A percentile compares a stretch with the other conserved stretches of the same genome.
These are phyloP conservation scores for Columbina picui DNA, from an alignment of 2,113 vertebrate genomes.

Conservation along the genomic window DNA sequence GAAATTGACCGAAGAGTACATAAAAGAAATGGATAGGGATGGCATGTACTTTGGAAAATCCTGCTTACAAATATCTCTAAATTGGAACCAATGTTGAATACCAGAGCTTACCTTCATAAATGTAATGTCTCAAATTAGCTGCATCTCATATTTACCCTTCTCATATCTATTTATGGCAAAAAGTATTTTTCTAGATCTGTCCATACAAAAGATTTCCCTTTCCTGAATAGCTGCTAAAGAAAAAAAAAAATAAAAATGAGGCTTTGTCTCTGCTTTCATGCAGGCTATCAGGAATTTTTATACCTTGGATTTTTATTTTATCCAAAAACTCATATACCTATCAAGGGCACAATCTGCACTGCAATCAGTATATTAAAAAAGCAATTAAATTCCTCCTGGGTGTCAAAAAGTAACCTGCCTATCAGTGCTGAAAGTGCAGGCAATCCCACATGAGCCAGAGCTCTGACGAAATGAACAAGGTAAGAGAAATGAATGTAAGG, in stretches of 20 bases:
- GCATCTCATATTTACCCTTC: background rate
- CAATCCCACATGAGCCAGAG: background rate
- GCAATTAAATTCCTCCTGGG: slow-evolving; percentile 27
- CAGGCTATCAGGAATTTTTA: background rate
- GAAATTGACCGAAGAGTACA: background rate
- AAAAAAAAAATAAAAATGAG: background rate
- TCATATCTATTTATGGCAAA: background rate
- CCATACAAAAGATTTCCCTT: background rate
- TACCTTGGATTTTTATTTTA: slow-evolving; percentile 22
- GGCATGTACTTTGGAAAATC: background rate
- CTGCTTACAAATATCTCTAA: background rate
- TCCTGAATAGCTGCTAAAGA: background rate
- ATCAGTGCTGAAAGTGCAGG: background rate
- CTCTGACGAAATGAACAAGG: background rate
- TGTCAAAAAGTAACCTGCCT: slow-evolving; percentile 25
- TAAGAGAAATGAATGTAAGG: background rate
- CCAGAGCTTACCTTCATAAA: background rate
- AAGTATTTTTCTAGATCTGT: background rate
- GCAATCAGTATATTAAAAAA: slow-evolving; percentile 4
- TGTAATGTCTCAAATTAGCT: background rate
- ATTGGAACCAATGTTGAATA: background rate
- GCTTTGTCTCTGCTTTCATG: background rate
- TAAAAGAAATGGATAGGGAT: background rate
- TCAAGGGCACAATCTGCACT: slow-evolving; percentile 12
- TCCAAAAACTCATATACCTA: background rate